Conservation (phyloP, 2,113 vertebrate species). For the Catharus fuscescens region DNA sequence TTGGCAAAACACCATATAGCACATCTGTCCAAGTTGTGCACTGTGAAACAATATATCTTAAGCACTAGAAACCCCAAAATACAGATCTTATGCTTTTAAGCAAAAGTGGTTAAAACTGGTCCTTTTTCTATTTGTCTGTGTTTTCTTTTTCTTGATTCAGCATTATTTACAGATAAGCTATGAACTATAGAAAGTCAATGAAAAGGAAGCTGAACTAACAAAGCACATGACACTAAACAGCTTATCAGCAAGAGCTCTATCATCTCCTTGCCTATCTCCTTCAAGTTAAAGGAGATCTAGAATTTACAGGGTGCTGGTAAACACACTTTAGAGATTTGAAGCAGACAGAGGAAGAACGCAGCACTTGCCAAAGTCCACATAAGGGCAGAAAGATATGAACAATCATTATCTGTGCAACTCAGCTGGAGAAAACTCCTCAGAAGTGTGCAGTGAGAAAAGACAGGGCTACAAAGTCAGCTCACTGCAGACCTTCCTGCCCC, state of each 20-base stretch:
- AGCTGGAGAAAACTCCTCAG: not conserved
- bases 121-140: not conserved
- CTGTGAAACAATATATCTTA: not conserved
- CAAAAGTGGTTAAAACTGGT: not conserved
- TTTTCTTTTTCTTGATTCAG: not conserved
- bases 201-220: constrained; percentile 1
- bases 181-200: not conserved
- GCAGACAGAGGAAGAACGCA: rapidly evolving
- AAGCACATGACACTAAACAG: not conserved
- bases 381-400: not conserved
- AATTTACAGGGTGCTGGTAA: not conserved
- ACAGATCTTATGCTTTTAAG: not conserved
- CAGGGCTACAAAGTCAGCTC: not conserved
- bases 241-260: not conserved
- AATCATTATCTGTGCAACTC: not conserved
- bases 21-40: not conserved
- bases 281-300: not conserved
- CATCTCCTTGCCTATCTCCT: not conserved
- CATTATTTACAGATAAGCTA: constrained; percentile 33
- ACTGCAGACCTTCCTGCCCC: not conserved
- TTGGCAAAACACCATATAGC: not conserved
- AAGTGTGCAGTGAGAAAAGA: not conserved
- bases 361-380: not conserved
- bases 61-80: not conserved
- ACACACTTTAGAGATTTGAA: not conserved